Evolutionary conservation across 1,140 invertebrate genomes (phyloP).

Genomic region (Drosophila erecta): DNA sequence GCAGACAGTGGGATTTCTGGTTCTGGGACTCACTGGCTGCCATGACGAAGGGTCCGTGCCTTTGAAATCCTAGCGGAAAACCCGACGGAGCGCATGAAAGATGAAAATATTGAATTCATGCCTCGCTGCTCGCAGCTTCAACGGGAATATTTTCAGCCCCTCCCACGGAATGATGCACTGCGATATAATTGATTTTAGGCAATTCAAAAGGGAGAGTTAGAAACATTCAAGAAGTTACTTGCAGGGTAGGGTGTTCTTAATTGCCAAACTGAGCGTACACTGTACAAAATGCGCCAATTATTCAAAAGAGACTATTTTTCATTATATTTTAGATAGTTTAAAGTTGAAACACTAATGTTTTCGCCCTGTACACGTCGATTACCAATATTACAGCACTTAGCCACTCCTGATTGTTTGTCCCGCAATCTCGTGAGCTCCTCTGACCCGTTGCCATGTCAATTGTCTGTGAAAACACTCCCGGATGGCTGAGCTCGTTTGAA

Average conservation of each 20-base stretch:
- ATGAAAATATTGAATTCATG: slow-evolving; percentile 69
- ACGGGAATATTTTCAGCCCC: slow-evolving; percentile 14
- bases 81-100: slow-evolving; percentile 35
- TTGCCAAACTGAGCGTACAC: too few relatives aligned
- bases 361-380: not conserved
- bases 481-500: not conserved
- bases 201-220: not conserved
- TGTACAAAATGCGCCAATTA: too few relatives aligned
- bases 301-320: too few relatives aligned
- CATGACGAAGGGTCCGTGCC: slow-evolving; percentile 47
- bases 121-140: slow-evolving; percentile 39
- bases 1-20: slow-evolving; percentile 19
- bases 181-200: not conserved
- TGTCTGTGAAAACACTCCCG: slow-evolving; percentile 16
- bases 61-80: slow-evolving; percentile 25
- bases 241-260: too few relatives aligned
- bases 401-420: slow-evolving; percentile 25
- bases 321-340: too few relatives aligned
- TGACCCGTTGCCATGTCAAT: slow-evolving; percentile 53
- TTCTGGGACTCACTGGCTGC: slow-evolving; percentile 27
- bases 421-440: slow-evolving; percentile 30
- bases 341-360: not conserved
- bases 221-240: not conserved
- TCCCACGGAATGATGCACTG: not conserved
- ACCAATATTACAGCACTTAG: slow-evolving; percentile 50